phyloP scores from a whole-genome alignment of 2,797 vertebrate genomes.

The Labroides dimidiatus region DNA sequence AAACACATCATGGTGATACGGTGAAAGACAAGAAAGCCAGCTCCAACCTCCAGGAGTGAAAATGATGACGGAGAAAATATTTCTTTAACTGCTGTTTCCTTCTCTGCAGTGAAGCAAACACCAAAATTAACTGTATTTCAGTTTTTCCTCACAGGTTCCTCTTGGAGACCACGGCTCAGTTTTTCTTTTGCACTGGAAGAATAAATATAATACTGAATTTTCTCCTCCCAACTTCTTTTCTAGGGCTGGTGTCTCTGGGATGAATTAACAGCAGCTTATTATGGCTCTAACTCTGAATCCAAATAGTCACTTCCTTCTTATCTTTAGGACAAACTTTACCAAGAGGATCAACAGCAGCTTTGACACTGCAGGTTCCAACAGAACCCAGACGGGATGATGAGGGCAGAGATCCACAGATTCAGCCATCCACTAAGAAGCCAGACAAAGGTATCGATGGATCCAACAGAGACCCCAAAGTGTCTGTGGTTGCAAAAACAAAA shows the following conservation, averaged over 20 bases:
- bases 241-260: constrained; percentile 35
- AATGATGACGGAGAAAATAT: neutral
- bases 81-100: constrained; percentile 26
- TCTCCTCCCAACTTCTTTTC: constrained; percentile 36
- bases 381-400: constrained; percentile 27
- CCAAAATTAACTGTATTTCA: neutral
- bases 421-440: constrained; percentile 13
- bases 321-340: constrained; percentile 66
- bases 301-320: constrained; percentile 57
- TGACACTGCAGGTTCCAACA: constrained; percentile 26
- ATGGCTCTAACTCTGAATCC: constrained; percentile 51
- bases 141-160: constrained; percentile 49
- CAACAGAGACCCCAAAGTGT: constrained; percentile 7
- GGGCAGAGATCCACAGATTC: neutral
- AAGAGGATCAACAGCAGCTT: constrained; percentile 31
- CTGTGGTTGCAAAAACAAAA: constrained; percentile 35
- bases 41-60: neutral
- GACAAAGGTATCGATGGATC: neutral
- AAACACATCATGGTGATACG: constrained; percentile 36
- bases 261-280: constrained; percentile 2
- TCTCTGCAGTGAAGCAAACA: constrained; percentile 22
- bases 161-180: neutral
- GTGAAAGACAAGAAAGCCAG: constrained; percentile 29
- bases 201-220: constrained; percentile 8
- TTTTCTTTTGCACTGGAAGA: constrained; percentile 11